phyloP scores from a whole-genome alignment of 2,888 invertebrate genomes.

The Drosophila recens region DNA sequence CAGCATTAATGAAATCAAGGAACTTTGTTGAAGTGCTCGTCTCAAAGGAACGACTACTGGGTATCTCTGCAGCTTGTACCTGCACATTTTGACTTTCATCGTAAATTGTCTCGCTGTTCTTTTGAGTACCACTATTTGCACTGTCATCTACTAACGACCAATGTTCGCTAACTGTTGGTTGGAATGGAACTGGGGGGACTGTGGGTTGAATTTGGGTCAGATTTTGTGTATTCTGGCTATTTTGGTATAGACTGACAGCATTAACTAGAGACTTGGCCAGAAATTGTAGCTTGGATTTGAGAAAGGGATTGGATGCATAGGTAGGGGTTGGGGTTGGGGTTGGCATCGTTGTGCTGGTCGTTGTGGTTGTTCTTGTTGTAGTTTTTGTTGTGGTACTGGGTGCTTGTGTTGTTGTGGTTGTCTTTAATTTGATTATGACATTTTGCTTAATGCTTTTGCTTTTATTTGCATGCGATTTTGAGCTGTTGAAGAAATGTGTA shows the following conservation, averaged over 20 bases:
- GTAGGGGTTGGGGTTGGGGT: slow-evolving; percentile 24
- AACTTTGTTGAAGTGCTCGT: slow-evolving; percentile 65
- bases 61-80: slow-evolving; percentile 68
- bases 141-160: slow-evolving; percentile 52
- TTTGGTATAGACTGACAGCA: slow-evolving; percentile 51
- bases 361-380: slow-evolving; percentile 28
- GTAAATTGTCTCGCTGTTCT: slow-evolving; percentile 70
- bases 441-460: slow-evolving; percentile 73
- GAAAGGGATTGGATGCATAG: slow-evolving; percentile 72
- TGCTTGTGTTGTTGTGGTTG: slow-evolving; percentile 65
- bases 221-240: slow-evolving; percentile 28
- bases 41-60: slow-evolving; percentile 56
- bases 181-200: slow-evolving; percentile 9
- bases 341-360: slow-evolving; percentile 35
- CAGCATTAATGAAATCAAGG: slow-evolving; percentile 66
- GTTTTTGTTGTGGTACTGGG: slow-evolving; percentile 52
- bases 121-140: slow-evolving; percentile 42
- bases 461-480: slow-evolving; percentile 83
- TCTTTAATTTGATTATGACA: slow-evolving; percentile 61
- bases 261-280: slow-evolving; percentile 63
- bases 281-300: slow-evolving; percentile 60
- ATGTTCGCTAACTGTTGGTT: slow-evolving; percentile 21
- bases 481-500: slow-evolving; percentile 83
- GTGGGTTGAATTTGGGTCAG: slow-evolving; percentile 23
- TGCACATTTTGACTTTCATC: slow-evolving; percentile 80